Evolutionary conservation across 30 jellyfish, hydroid and myxozoan species (phyloP).

Genomic region (Hydractinia symbiolongicarpus): DNA sequence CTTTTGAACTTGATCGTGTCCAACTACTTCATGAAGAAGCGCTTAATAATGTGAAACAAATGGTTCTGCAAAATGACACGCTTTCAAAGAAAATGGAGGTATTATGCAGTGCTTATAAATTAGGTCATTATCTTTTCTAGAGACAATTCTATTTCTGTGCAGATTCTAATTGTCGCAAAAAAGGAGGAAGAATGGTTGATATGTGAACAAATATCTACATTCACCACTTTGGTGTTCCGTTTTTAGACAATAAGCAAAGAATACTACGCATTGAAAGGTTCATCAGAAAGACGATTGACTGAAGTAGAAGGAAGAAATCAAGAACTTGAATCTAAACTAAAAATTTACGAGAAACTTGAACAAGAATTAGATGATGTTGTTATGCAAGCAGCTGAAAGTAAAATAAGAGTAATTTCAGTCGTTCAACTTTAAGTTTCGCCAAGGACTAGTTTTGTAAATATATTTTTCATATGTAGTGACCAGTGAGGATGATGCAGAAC

Average conservation of each 20-base stretch:
- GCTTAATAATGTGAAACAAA: conserved; percentile 25
- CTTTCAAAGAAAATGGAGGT: conserved; percentile 59
- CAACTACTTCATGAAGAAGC: conserved; percentile 64
- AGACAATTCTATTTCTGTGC: no score
- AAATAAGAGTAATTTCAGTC: background rate
- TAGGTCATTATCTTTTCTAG: no score
- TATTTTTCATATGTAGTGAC: conserved; percentile 36
- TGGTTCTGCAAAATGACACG: conserved; percentile 41
- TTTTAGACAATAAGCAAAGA: conserved; percentile 50
- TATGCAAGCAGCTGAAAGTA: conserved; percentile 88
- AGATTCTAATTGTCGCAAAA: no score
- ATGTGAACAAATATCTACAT: no score
- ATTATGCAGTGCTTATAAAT: background rate
- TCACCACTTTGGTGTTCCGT: no score
- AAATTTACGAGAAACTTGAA: conserved; percentile 68
- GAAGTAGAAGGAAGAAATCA: conserved; percentile 48
- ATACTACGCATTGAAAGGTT: conserved; percentile 37
- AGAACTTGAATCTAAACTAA: conserved; percentile 38
- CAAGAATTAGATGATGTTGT: conserved; percentile 72
- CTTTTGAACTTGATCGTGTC: conserved; percentile 59
- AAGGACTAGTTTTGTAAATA: no score
- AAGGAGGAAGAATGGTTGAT: no score
- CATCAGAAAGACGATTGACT: conserved; percentile 40
- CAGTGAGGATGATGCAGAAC: conserved; percentile 56
- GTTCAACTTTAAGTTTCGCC: no score